Percentiles rank a stretch among this genome's conserved stretches.
Evolutionary conservation across 92 coral and sea anemone genomes (phyloP).

Genomic region (Heliopora coerulea): DNA sequence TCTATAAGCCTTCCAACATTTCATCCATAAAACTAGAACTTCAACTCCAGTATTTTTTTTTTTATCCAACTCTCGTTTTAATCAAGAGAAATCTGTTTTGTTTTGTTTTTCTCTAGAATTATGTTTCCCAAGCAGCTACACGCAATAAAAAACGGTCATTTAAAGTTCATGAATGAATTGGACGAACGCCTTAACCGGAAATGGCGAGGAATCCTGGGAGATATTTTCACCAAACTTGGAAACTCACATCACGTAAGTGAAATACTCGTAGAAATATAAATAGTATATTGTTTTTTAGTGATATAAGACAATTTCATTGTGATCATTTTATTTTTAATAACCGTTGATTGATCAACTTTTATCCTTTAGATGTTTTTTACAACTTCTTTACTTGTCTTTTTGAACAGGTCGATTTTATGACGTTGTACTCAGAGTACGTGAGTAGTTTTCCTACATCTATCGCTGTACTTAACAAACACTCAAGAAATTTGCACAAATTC

Average conservation of each 20-base stretch:
- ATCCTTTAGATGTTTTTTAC: too few species aligned
- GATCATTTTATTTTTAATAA: too few species aligned
- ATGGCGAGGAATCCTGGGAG: slow-evolving; percentile 88
- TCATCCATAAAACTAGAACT: too few species aligned
- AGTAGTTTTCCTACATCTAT: slow-evolving; percentile 94
- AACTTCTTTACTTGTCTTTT: too few species aligned
- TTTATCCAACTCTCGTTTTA: too few species aligned
- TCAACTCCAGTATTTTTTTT: too few species aligned
- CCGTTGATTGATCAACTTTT: too few species aligned
- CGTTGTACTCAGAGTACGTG: slow-evolving; percentile 89
- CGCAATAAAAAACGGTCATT: slow-evolving; percentile 80
- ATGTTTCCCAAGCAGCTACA: slow-evolving; percentile 84
- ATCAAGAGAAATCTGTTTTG: too few species aligned
- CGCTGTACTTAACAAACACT: slow-evolving; percentile 84
- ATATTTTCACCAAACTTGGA: slow-evolving; percentile 91
- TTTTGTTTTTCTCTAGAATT: slow-evolving; percentile 32
- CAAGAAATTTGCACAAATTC: slow-evolving; percentile 86
- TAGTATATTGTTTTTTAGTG: too few species aligned
- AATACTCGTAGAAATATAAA: neutral
- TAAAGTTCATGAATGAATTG: slow-evolving; percentile 82
- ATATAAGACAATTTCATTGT: too few species aligned
- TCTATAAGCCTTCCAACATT: too few species aligned
- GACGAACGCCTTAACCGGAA: slow-evolving; percentile 89
- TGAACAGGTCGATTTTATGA: slow-evolving; percentile 80
- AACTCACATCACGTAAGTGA: slow-evolving; percentile 93